phyloP scores from a whole-genome alignment of 2,113 vertebrate genomes.

The Gyps fulvus region DNA sequence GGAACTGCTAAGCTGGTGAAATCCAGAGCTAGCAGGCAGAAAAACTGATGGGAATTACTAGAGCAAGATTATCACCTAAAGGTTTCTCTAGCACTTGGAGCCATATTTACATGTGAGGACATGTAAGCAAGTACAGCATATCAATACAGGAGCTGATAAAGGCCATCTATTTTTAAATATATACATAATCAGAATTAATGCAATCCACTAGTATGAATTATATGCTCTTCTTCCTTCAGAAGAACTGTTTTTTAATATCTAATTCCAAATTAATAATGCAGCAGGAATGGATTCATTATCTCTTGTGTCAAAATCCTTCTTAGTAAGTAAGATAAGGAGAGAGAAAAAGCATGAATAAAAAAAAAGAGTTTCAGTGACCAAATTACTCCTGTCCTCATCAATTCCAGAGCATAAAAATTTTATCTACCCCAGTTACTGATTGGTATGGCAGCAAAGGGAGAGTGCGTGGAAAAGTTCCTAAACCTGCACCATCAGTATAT shows the following conservation, averaged over 20 bases:
- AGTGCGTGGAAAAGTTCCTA: not conserved
- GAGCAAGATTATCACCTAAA: not conserved
- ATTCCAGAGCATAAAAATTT: not conserved
- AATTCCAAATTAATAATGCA: constrained; percentile 5
- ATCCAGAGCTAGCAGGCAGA: not conserved
- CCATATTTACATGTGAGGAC: not conserved
- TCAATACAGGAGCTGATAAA: not conserved
- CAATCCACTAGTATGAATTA: not conserved
- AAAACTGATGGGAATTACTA: not conserved
- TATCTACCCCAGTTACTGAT: not conserved
- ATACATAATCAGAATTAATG: not conserved
- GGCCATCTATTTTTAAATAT: not conserved
- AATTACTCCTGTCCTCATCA: not conserved
- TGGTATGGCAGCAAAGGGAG: not conserved
- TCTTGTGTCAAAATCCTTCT: not conserved
- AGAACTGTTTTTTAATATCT: not conserved
- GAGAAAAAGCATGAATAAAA: not conserved
- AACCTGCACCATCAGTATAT: not conserved
- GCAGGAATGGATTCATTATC: not conserved
- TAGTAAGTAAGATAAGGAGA: not conserved
- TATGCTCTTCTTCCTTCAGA: not conserved
- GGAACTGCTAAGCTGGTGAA: not conserved
- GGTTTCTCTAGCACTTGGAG: not conserved
- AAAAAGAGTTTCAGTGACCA: not conserved
- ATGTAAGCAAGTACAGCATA: not conserved